These are phyloP conservation scores for Delichon dasypus DNA, from an alignment of 2,797 vertebrate genomes.

Conservation along the genomic window DNA sequence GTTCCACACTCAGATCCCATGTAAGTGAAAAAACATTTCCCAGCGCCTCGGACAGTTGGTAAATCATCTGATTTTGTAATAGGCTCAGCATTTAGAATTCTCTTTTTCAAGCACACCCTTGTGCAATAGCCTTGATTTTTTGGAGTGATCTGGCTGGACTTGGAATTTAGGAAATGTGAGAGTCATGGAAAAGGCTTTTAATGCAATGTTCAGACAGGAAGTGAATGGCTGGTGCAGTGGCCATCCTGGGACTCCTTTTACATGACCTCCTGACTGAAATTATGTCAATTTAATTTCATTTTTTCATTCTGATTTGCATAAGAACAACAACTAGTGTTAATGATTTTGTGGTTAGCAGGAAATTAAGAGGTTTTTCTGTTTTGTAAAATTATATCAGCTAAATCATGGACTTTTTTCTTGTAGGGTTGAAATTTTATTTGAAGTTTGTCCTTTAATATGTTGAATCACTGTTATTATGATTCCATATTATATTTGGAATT, in stretches of 20 bases:
- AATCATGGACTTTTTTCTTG: not conserved
- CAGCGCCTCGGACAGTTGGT: slow-evolving; percentile 11
- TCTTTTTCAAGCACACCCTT: slow-evolving; percentile 40
- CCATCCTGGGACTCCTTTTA: not conserved
- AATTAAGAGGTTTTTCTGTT: not conserved
- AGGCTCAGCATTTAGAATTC: not conserved
- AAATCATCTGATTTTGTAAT: slow-evolving; percentile 55
- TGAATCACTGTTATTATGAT: not conserved
- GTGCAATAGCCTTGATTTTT: slow-evolving; percentile 29
- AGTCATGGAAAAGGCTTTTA: slow-evolving; percentile 14
- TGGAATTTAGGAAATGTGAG: slow-evolving; percentile 55
- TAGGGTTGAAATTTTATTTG: not conserved
- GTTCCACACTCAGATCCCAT: slow-evolving; percentile 40
- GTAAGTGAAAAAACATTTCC: slow-evolving; percentile 38
- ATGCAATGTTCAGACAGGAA: slow-evolving; percentile 32
- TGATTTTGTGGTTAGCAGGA: not conserved
- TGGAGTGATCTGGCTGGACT: slow-evolving; percentile 8
- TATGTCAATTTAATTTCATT: not conserved
- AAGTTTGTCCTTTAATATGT: not conserved
- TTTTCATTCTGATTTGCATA: not conserved
- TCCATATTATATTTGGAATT: not conserved
- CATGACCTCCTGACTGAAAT: not conserved
- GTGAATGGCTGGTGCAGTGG: not conserved
- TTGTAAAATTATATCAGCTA: not conserved
- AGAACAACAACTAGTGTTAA: not conserved